phyloP scores from a whole-genome alignment of 2,113 vertebrate genomes.

The Nycticebus coucang region DNA sequence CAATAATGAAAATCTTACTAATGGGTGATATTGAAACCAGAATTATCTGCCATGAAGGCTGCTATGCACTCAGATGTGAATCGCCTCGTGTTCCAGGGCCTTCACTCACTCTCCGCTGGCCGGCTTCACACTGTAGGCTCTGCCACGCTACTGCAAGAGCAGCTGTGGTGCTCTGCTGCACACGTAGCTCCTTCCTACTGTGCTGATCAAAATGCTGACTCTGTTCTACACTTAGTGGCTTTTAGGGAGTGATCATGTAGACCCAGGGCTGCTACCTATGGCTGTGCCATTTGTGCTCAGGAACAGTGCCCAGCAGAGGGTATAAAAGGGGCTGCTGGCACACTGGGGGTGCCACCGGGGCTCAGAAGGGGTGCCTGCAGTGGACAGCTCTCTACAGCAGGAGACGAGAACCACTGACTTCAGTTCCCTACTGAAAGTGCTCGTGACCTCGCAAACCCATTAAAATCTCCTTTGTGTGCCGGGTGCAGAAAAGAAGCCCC shows the following conservation, averaged over 20 bases:
- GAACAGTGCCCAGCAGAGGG: not conserved
- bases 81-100: not conserved
- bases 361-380: not conserved
- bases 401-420: not conserved
- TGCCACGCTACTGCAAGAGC: too few species aligned
- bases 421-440: not conserved
- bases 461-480: not conserved
- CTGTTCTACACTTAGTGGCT: not conserved
- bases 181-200: not conserved
- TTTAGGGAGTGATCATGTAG: not conserved
- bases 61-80: not conserved
- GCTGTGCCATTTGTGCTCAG: not conserved
- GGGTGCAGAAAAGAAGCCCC: not conserved
- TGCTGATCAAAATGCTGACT: not conserved
- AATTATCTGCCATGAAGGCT: not conserved
- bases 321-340: not conserved
- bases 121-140: rapidly evolving
- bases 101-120: not conserved
- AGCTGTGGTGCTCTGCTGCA: rapidly evolving
- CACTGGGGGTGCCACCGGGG: not conserved
- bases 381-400: not conserved
- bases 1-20: not conserved
- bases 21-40: not conserved
- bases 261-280: not conserved
- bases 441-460: not conserved